These are phyloP conservation scores for Mastomys coucha DNA, from an alignment of 2,113 vertebrate species.

Conservation along the genomic window DNA sequence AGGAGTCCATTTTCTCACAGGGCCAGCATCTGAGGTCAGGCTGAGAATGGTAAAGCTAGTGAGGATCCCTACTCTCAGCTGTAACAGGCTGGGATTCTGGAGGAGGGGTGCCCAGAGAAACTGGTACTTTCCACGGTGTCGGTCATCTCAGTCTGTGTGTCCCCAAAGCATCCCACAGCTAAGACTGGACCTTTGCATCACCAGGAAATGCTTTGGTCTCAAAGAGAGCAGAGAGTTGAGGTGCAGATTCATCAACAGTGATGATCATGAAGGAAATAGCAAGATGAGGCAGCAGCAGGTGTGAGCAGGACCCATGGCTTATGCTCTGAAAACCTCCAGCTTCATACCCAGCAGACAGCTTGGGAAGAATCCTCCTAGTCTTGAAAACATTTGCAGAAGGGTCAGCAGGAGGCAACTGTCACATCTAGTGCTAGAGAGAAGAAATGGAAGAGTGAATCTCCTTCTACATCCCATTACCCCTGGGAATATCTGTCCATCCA, in stretches of 20 bases:
- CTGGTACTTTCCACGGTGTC: accelerated
- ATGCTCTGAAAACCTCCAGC: accelerated
- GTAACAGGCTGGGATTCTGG: accelerated
- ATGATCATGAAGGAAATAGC: background rate
- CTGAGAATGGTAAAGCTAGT: accelerated
- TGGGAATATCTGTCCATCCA: background rate
- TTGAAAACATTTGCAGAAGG: background rate
- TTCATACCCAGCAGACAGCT: background rate
- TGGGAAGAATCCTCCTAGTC: accelerated
- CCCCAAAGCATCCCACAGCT: background rate
- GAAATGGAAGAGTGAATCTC: too few species aligned
- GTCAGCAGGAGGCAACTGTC: accelerated
- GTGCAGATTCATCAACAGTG: background rate
- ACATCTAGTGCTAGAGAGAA: background rate
- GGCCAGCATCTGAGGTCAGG: background rate
- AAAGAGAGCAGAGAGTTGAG: background rate
- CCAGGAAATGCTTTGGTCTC: background rate
- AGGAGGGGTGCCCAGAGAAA: background rate
- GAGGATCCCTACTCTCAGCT: background rate
- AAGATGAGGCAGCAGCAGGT: accelerated
- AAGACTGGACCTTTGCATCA: background rate
- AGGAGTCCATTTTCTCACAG: background rate
- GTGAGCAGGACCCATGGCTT: too few species aligned
- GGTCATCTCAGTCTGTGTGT: background rate
- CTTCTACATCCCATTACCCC: background rate